phyloP scores from a whole-genome alignment of 2,113 vertebrate genomes.

The Psilopsiagon aymara region DNA sequence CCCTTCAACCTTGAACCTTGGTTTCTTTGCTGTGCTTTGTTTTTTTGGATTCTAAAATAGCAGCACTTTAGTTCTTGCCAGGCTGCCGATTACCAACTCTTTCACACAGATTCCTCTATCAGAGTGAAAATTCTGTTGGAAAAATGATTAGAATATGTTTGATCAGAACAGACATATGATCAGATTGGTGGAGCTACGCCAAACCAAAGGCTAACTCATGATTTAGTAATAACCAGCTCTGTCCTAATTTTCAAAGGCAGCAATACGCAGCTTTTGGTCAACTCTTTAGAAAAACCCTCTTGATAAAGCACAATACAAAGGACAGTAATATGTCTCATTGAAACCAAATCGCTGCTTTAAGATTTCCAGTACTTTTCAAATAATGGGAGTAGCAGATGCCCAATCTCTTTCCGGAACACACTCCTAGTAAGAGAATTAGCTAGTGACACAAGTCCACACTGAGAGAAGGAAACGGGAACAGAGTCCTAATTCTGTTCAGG shows the following conservation, averaged over 20 bases:
- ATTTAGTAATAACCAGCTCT: background rate
- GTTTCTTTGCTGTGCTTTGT: background rate
- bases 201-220: background rate
- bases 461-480: constrained; percentile 37
- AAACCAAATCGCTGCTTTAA: background rate
- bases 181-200: background rate
- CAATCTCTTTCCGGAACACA: background rate
- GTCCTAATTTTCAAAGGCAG: background rate
- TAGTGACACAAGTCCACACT: background rate
- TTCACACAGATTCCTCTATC: background rate
- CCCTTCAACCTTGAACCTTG: background rate
- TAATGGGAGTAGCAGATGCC: background rate
- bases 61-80: background rate
- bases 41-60: background rate
- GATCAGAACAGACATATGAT: background rate
- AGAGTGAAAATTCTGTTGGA: background rate
- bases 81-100: background rate
- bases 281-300: background rate
- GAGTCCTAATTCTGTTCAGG: background rate
- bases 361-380: background rate
- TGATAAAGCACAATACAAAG: background rate
- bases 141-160: background rate
- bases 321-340: background rate
- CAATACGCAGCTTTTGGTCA: rapidly evolving
- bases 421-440: background rate